Evolutionary conservation across 2,797 vertebrate species (phyloP).

Genomic region (Premnoplex brunnescens): DNA sequence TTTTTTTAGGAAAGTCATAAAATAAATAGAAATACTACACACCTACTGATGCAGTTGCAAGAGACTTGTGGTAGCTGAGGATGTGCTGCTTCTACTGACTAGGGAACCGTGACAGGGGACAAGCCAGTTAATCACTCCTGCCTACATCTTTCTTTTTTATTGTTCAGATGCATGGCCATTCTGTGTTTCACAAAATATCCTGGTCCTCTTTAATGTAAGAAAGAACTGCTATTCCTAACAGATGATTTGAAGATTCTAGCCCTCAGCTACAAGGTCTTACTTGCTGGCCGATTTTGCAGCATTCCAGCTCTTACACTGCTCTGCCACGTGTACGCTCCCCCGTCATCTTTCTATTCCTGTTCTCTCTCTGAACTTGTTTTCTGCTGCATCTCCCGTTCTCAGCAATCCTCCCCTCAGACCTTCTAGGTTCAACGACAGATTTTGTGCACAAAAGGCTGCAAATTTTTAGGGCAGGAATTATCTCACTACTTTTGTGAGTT

Average conservation of each 20-base stretch:
- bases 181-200: neutral
- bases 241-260: neutral
- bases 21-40: neutral
- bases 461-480: constrained; percentile 28
- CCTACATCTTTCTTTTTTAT: neutral
- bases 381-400: neutral
- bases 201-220: neutral
- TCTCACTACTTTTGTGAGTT: constrained; percentile 8
- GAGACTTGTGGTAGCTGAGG: neutral
- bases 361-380: neutral
- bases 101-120: neutral
- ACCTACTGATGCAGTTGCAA: neutral
- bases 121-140: neutral
- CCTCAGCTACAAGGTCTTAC: neutral
- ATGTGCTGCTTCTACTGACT: neutral
- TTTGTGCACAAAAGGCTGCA: constrained; percentile 23
- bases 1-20: neutral
- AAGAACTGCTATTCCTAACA: neutral
- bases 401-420: constrained; percentile 20
- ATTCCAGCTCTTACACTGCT: neutral
- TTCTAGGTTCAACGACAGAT: neutral
- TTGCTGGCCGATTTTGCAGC: neutral
- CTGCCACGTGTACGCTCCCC: fast-evolving
- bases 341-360: neutral
- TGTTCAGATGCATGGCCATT: neutral